A percentile compares a stretch with the other conserved stretches of the same genome.
phyloP scores from a whole-genome alignment of 2,797 vertebrate species.

The Bufotes viridis region DNA sequence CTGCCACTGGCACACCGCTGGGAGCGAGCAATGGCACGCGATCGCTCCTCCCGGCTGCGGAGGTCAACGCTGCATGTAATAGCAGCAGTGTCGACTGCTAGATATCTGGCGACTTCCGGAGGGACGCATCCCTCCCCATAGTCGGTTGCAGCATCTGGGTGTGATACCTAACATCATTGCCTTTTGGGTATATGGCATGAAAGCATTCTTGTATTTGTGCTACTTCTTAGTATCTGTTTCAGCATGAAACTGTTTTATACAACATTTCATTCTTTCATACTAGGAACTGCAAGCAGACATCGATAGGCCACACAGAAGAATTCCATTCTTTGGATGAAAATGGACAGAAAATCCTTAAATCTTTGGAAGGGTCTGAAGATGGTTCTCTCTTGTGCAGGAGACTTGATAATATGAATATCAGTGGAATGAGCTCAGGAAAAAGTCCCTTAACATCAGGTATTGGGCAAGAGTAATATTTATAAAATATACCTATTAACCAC shows the following conservation, averaged over 20 bases:
- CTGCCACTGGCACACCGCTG: too few relatives aligned
- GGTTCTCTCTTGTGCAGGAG: constrained; percentile 82
- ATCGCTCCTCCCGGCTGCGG: too few relatives aligned
- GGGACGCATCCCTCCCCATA: too few relatives aligned
- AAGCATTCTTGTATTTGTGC: not conserved
- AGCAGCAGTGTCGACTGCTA: too few relatives aligned
- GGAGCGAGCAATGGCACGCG: too few relatives aligned
- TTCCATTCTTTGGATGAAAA: constrained; percentile 96
- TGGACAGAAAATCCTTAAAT: constrained; percentile 88
- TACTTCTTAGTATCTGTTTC: not conserved
- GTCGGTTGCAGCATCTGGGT: too few relatives aligned
- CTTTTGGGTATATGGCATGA: not conserved
- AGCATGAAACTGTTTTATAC: not conserved
- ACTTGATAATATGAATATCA: constrained; percentile 91
- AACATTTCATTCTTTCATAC: not conserved
- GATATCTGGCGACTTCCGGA: too few relatives aligned
- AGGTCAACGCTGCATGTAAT: too few relatives aligned
- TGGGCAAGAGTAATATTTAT: constrained; percentile 44
- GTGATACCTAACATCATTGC: not conserved
- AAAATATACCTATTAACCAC: not conserved
- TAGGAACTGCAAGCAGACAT: constrained; percentile 94
- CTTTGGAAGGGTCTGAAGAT: constrained; percentile 87
- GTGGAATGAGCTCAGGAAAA: constrained; percentile 93
- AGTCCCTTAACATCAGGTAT: constrained; percentile 92
- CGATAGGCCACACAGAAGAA: constrained; percentile 87